phyloP scores from a whole-genome alignment of 2,888 invertebrate genomes.

The Drosophila robusta region DNA sequence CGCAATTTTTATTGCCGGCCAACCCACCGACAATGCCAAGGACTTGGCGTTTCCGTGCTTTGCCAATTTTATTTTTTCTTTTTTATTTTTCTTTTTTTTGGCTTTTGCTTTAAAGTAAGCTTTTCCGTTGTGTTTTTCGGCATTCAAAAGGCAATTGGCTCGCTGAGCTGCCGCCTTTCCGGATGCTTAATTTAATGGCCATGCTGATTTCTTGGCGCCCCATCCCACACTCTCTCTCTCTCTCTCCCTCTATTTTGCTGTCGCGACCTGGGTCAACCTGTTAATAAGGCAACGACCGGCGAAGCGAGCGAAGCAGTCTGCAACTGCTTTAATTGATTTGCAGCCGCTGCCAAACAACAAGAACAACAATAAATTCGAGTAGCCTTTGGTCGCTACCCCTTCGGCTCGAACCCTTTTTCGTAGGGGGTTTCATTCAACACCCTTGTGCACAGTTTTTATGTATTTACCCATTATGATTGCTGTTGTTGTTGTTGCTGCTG shows the following conservation, averaged over 20 bases:
- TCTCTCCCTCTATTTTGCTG: conserved; percentile 2
- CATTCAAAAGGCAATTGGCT: conserved; percentile 53
- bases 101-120: conserved; percentile 41
- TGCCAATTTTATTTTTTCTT: conserved; percentile 26
- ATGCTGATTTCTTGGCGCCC: conserved; percentile 50
- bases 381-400: conserved; percentile 42
- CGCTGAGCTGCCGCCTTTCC: conserved; percentile 62
- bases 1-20: conserved; percentile 63
- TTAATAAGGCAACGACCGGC: conserved; percentile 37
- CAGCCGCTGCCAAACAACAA: conserved; percentile 38
- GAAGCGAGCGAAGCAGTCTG: conserved; percentile 26
- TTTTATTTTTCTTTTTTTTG: conserved; percentile 10
- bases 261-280: conserved; percentile 45
- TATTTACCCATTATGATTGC: conserved; percentile 37
- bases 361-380: conserved; percentile 41
- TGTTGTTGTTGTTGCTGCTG: conserved; percentile 31
- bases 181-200: conserved; percentile 75
- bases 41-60: conserved; percentile 27
- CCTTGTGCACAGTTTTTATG: conserved; percentile 56
- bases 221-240: neutral
- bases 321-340: conserved; percentile 72
- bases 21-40: conserved; percentile 19
- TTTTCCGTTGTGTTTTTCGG: conserved; percentile 50
- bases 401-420: conserved; percentile 32
- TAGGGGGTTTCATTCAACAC: conserved; percentile 42